These are phyloP conservation scores for Parotia lawesii DNA, from an alignment of 2,113 vertebrate genomes.

Conservation along the genomic window DNA sequence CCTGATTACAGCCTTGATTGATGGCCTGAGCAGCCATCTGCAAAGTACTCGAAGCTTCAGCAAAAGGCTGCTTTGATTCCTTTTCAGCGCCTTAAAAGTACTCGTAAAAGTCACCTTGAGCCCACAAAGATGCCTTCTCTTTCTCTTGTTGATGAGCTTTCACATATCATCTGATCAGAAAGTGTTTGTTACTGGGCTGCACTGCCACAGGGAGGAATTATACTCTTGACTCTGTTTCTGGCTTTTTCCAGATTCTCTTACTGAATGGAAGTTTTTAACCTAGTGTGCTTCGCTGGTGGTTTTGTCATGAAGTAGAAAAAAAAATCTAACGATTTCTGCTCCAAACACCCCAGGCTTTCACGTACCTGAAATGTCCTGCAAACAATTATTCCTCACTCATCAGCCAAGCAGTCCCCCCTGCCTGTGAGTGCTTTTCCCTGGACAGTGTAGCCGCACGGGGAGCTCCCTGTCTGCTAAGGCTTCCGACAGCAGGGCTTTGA, in stretches of 20 bases:
- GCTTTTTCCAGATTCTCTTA: not conserved
- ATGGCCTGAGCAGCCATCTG: conserved; percentile 28
- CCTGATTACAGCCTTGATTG: not conserved
- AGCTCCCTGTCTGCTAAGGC: not conserved
- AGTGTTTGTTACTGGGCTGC: not conserved
- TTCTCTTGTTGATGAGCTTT: not conserved
- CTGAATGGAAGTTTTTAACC: not conserved
- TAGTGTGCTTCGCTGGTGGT: not conserved
- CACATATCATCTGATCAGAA: not conserved
- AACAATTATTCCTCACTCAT: not conserved
- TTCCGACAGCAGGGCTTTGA: not conserved
- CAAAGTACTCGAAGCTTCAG: not conserved
- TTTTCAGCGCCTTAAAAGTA: not conserved
- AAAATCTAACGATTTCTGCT: not conserved
- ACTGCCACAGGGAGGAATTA: not conserved
- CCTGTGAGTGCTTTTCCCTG: rapidly evolving
- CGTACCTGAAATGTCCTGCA: not conserved
- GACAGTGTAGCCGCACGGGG: rapidly evolving
- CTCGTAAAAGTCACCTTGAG: conserved; percentile 2
- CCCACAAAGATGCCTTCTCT: not conserved
- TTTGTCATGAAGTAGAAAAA: not conserved
- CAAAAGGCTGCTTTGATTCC: conserved; percentile 13
- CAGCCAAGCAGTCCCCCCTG: not conserved
- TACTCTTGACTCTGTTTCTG: not conserved
- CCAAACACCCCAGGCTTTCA: not conserved